phyloP scores from a whole-genome alignment of 2,113 vertebrate genomes.

The Petaurus breviceps region DNA sequence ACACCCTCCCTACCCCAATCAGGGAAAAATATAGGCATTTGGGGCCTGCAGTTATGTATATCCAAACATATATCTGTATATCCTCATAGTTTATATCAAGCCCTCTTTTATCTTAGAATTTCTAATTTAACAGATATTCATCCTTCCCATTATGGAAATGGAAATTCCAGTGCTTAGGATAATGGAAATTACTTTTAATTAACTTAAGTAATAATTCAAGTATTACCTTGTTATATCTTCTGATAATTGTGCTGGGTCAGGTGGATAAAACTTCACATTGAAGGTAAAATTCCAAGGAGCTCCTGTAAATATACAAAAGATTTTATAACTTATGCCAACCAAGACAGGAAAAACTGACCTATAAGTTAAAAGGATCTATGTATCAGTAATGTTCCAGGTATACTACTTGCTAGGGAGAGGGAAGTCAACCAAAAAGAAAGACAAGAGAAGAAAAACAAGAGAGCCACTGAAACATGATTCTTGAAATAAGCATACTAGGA shows the following conservation, averaged over 20 bases:
- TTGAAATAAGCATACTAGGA: neutral
- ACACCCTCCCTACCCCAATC: neutral
- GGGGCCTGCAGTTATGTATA: slow-evolving; percentile 17
- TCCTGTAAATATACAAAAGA: slow-evolving; percentile 80
- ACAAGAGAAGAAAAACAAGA: neutral
- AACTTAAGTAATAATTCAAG: slow-evolving; percentile 42
- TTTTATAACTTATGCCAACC: slow-evolving; percentile 30
- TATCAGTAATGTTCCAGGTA: neutral
- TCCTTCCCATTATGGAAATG: slow-evolving; percentile 44
- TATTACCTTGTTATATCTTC: slow-evolving; percentile 98
- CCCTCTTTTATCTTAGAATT: slow-evolving; percentile 7
- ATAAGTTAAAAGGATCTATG: neutral
- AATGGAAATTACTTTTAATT: slow-evolving; percentile 49
- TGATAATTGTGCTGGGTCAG: slow-evolving; percentile 96
- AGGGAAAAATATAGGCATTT: neutral
- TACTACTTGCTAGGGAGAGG: neutral
- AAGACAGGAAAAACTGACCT: neutral
- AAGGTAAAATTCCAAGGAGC: slow-evolving; percentile 89
- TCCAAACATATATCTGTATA: neutral
- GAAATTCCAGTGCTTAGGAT: slow-evolving; percentile 33
- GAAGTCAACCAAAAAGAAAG: neutral
- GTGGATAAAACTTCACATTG: slow-evolving; percentile 94
- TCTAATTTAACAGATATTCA: neutral
- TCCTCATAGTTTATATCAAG: slow-evolving; percentile 26
- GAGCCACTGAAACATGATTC: neutral